phyloP scores from a whole-genome alignment of 2,888 invertebrate genomes.

The Helleia helle region DNA sequence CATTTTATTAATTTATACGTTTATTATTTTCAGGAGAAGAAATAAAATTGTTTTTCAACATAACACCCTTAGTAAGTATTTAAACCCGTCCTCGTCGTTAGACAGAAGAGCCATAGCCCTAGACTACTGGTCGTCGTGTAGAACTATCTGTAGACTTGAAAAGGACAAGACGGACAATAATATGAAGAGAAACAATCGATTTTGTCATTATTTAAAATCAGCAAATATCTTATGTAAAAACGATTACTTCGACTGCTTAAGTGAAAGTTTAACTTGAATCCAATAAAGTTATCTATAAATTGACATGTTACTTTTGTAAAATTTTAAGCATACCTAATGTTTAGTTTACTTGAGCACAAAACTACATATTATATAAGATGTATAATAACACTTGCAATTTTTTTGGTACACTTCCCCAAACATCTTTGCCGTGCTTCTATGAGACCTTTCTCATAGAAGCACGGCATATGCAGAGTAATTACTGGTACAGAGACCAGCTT shows the following conservation, averaged over 20 bases:
- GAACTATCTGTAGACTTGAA: slow-evolving; percentile 81
- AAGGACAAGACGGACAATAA: slow-evolving; percentile 71
- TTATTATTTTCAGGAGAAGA: slow-evolving; percentile 56
- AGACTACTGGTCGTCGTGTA: slow-evolving; percentile 81
- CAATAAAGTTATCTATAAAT: background rate
- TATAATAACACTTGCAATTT: too few relatives aligned
- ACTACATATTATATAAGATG: too few relatives aligned
- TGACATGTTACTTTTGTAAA: too few relatives aligned
- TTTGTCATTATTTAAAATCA: slow-evolving; percentile 84
- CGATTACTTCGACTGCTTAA: slow-evolving; percentile 62
- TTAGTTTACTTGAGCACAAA: too few relatives aligned
- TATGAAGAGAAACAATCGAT: slow-evolving; percentile 80
- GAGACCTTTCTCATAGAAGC: too few relatives aligned
- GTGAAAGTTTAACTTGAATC: slow-evolving; percentile 42
- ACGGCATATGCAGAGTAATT: too few relatives aligned
- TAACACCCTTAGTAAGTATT: slow-evolving; percentile 54
- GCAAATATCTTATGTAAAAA: slow-evolving; percentile 64
- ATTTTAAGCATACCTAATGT: too few relatives aligned
- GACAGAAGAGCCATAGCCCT: slow-evolving; percentile 72
- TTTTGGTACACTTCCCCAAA: too few relatives aligned
- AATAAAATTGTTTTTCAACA: slow-evolving; percentile 46
- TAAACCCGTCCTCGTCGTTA: slow-evolving; percentile 58
- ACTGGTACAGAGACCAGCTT: too few relatives aligned
- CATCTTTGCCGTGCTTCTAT: too few relatives aligned
- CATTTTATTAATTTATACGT: background rate